Conservation (phyloP, 2,888 invertebrate genomes). For the Cerastoderma edule region DNA sequence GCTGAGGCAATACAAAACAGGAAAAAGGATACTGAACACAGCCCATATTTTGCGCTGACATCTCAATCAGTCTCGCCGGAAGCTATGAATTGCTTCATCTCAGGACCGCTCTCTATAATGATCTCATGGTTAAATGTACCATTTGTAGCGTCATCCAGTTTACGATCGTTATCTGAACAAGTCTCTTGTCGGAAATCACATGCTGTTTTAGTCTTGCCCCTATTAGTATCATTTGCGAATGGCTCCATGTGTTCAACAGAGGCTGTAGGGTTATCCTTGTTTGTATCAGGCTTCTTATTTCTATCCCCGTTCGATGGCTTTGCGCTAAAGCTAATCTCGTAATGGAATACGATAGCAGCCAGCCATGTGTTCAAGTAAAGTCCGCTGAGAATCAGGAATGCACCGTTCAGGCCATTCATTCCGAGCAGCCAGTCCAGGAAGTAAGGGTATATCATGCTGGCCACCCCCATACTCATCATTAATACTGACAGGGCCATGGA, state of each 20-base stretch:
- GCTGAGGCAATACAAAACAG: neutral
- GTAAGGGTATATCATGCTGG: neutral
- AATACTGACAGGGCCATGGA: neutral
- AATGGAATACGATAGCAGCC: neutral
- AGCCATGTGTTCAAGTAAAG: neutral
- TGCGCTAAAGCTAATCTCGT: neutral
- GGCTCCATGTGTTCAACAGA: neutral
- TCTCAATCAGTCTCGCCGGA: neutral
- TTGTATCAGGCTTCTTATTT: neutral
- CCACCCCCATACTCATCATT: neutral
- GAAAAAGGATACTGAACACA: neutral
- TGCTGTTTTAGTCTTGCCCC: neutral
- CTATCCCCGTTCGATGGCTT: neutral
- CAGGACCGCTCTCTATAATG: neutral
- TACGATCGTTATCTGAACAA: neutral
- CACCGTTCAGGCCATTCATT: neutral
- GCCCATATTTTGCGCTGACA: neutral
- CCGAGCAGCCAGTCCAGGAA: neutral
- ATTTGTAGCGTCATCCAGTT: neutral
- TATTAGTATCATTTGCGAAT: neutral
- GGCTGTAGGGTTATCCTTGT: neutral
- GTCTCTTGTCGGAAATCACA: neutral
- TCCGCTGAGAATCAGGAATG: neutral
- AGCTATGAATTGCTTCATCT: neutral
- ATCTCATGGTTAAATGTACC: neutral